Conservation (phyloP, 2,113 vertebrate genomes). For the Maylandia zebra region DNA sequence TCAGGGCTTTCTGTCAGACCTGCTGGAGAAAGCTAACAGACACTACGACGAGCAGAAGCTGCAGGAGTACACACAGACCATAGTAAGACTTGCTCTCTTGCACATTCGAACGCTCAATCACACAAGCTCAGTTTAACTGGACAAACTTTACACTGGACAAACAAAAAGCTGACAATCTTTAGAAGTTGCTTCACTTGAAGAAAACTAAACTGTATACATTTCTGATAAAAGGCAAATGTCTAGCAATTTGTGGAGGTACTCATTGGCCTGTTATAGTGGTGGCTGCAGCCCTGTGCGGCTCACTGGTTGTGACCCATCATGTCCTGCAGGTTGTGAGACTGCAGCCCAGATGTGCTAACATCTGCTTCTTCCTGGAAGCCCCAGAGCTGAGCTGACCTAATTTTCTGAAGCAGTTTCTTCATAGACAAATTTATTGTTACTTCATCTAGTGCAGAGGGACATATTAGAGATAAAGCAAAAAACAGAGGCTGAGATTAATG, state of each 20-base stretch:
- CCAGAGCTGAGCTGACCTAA: constrained; percentile 32
- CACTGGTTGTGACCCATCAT: background rate
- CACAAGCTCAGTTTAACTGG: background rate
- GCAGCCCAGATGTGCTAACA: constrained; percentile 58
- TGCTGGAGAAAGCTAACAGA: constrained; percentile 93
- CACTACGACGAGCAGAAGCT: constrained; percentile 92
- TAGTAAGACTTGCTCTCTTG: constrained; percentile 69
- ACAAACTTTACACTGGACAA: background rate
- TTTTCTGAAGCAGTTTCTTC: background rate
- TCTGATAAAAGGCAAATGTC: background rate
- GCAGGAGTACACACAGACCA: constrained; percentile 95
- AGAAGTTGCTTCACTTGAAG: background rate
- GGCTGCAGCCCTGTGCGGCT: background rate
- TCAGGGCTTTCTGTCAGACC: constrained; percentile 91
- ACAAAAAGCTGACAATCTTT: background rate
- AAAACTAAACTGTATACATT: background rate
- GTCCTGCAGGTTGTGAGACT: constrained; percentile 46
- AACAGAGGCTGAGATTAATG: background rate
- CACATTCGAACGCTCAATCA: background rate
- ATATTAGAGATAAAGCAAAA: background rate
- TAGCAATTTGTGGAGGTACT: background rate
- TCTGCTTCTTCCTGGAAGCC: constrained; percentile 48
- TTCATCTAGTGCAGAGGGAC: background rate
- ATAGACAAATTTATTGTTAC: background rate
- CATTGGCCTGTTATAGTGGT: background rate